Evolutionary conservation across 2,888 invertebrate genomes (phyloP).

Genomic region (Drosophila emarginata): DNA sequence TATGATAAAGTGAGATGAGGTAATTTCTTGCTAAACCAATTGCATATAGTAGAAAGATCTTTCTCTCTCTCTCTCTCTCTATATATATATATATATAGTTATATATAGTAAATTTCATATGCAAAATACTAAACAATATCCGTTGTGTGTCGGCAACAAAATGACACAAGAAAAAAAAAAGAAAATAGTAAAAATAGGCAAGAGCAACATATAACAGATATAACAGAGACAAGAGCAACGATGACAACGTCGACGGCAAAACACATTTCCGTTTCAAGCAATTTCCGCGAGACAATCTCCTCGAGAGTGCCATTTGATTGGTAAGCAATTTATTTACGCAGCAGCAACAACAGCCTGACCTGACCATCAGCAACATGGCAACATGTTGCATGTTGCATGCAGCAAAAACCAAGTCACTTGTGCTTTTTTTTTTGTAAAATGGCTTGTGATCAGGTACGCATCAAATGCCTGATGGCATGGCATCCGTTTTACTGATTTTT

Average conservation of each 20-base stretch:
- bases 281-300: conserved; percentile 64
- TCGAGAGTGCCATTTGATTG: conserved; percentile 67
- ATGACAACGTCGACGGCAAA: conserved; percentile 44
- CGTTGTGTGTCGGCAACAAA: conserved; percentile 72
- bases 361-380: conserved; percentile 73
- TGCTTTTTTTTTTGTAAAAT: conserved; percentile 18
- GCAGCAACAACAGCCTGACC: conserved; percentile 41
- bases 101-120: conserved; percentile 3
- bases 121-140: conserved; percentile 75
- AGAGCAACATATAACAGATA: conserved; percentile 33
- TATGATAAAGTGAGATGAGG: neutral
- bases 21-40: conserved; percentile 66
- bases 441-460: conserved; percentile 51
- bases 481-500: conserved; percentile 78
- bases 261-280: conserved; percentile 78
- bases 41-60: conserved; percentile 32
- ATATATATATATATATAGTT: no score
- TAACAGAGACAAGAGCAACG: conserved; percentile 24
- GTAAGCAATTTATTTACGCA: conserved; percentile 69
- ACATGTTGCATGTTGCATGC: conserved; percentile 64
- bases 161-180: conserved; percentile 65
- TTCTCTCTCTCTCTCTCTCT: no score
- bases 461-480: conserved; percentile 39
- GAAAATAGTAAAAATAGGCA: conserved; percentile 32
- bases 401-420: conserved; percentile 1